Base-by-base conservation (phyloP, 2,113 vertebrate species). In the Tyrannus savana region DNA sequence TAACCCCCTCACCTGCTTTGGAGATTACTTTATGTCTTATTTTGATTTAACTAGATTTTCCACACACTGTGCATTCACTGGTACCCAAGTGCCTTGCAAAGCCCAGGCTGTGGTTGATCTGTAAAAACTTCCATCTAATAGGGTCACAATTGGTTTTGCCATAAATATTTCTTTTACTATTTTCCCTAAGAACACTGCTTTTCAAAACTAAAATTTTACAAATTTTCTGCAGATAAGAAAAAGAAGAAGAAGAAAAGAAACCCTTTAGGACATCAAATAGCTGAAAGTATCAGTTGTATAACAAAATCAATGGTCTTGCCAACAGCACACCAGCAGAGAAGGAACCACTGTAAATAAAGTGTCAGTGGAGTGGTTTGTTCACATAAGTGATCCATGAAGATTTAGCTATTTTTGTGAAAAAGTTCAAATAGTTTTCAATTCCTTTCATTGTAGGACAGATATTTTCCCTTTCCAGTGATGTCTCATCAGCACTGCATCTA, bases 11-110 rank as follows among this genome's bases (percentile, higher is more conserved):
- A 84, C 68, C 83, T 88, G 75, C 89, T 80, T 47, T 37, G 64
- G 89, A 76, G 84, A 93, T 91, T 55, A 76, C 33, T 94, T 87
- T 69, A n/a, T 78, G 39, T n/a, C 66, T 89, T 63, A 25, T n/a
- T 74, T 80, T 84, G 55, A 35, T 95, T 89, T 87, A 71, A 80
- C 60, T 63, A 18, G 39, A 33, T 76, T 94, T 95, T 79, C 75
- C 87, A 83, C 33, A 71, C 46, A 15, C 46, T 21, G 7, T 49
- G 68, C 44, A 35, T 37, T 66, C 39, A 13, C 15, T 52, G 28
- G 27, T 68, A 73, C 53, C 69, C 31, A 80, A 64, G 64, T 33
- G 63, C 58, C 47, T 91, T 58, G 42, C 74, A 83, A 79, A 89
- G 58, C 69, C 62, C 24, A 85, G 35, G 11, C 66, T 87, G 10